Evolutionary conservation across 2,797 vertebrate genomes (phyloP).

Genomic region (Phaenicophaeus curvirostris): DNA sequence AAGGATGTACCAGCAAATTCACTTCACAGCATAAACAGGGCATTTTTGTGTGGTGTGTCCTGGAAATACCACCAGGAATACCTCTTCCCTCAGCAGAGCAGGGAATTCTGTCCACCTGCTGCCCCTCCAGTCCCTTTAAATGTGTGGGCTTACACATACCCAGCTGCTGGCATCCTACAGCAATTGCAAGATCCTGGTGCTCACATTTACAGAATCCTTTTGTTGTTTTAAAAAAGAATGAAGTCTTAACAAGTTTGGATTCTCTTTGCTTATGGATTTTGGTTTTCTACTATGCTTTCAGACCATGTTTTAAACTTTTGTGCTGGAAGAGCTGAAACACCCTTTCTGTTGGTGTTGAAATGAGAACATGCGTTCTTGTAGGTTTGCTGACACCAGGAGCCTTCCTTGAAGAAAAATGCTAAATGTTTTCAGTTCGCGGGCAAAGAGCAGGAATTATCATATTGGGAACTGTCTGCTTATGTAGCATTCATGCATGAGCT

Average conservation of each 20-base stretch:
- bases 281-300: not conserved
- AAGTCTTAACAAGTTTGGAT: too few species aligned
- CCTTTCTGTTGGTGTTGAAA: not conserved
- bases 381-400: not conserved
- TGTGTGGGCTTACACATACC: fast-evolving
- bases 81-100: not conserved
- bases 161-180: not conserved
- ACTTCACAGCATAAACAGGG: not conserved
- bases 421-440: constrained; percentile 3
- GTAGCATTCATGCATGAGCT: not conserved
- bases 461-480: not conserved
- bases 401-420: not conserved
- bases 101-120: not conserved
- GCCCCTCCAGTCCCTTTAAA: not conserved
- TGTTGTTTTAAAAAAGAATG: not conserved
- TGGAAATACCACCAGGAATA: not conserved
- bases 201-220: not conserved
- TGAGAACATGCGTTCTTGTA: not conserved
- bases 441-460: not conserved
- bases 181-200: not conserved
- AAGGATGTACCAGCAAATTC: not conserved
- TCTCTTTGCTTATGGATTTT: not conserved
- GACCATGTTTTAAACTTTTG: not conserved
- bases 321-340: not conserved
- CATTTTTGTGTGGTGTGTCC: not conserved